These are phyloP conservation scores for Phrynocephalus versicolor DNA, from an alignment of 2,113 vertebrate genomes.

Conservation along the genomic window DNA sequence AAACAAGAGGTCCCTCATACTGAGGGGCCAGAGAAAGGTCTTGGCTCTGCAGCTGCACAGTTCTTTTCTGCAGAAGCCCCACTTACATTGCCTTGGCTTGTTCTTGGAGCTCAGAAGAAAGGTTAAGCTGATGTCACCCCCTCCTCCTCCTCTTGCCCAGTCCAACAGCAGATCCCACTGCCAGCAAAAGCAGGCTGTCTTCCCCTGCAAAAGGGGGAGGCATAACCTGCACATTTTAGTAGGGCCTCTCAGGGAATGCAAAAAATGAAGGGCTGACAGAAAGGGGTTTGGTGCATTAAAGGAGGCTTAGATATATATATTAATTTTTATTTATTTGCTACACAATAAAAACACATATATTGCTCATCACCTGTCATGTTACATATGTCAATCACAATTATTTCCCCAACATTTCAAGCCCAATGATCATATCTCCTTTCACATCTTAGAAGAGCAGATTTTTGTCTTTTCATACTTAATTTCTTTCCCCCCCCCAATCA, in stretches of 20 bases:
- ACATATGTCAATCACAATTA: too few species aligned
- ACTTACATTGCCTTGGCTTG: constrained; percentile 54
- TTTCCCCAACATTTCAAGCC: too few species aligned
- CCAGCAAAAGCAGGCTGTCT: constrained; percentile 14
- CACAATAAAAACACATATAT: too few species aligned
- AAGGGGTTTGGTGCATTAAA: background rate
- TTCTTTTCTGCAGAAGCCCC: constrained; percentile 46
- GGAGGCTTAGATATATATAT: too few species aligned
- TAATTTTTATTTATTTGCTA: too few species aligned
- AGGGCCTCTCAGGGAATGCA: background rate
- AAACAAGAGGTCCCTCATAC: constrained; percentile 52
- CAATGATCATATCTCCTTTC: too few species aligned
- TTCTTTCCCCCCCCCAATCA: too few species aligned
- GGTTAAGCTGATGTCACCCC: constrained; percentile 64
- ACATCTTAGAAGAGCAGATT: too few species aligned
- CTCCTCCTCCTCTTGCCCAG: constrained; percentile 54
- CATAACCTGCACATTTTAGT: constrained; percentile 24
- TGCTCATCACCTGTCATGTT: too few species aligned
- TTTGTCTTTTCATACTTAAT: too few species aligned
- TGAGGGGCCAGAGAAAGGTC: constrained; percentile 57
- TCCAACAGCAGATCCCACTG: background rate
- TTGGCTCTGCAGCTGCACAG: constrained; percentile 56
- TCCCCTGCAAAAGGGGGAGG: background rate
- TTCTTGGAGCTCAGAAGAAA: constrained; percentile 53
- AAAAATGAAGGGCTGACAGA: too few species aligned